Base-by-base conservation (phyloP, 2,113 vertebrate species). In the Addax nasomaculatus region DNA sequence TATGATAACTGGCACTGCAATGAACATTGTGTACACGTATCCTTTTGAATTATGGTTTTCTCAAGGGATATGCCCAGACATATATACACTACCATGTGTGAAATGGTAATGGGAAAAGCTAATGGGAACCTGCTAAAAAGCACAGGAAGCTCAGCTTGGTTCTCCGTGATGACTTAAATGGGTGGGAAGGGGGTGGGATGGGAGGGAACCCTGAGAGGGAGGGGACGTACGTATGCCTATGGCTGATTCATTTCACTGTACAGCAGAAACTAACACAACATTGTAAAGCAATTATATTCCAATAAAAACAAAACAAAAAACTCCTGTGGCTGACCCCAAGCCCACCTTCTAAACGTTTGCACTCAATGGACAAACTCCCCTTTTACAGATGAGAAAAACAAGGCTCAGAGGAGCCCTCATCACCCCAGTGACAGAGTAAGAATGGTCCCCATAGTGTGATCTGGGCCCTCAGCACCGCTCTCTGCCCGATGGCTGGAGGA, bases 381-480 rank as follows among this genome's bases (percentile, higher is more conserved):
- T 86, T 51, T 30, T 2, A 64, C 1, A 25, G 81, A 49, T 6
- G 7, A 79, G 73, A 29, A 39, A 64, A 67, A 30, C 7, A 23
- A 47, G 64, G 36, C 25, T 58, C 25, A 27, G 85, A 14, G 1
- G 1, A 45, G 30, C 27, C 36, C 79, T 55, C 36, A 19, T 70
- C n/a, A 85, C 14, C 67, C 17, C 1, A 17, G 1, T 2, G 9
- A 51, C 45, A 73, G 70, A 21, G 12, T 3, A 33, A 53, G 67
- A 70, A 39, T 0, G 1, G 33, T 3, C 33, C 11, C 7, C 5
- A 0, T 4, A 45, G 36, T 3, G 67, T 51, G 12, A n/a, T 7
- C 36, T 13, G 25, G 36, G 7, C 33, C 49, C 53, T 14, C 19
- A n/a, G 36, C 14, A 2, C 53, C 30, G 39, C 29, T 60, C 23